Base-by-base conservation (phyloP, 2,797 vertebrate species). In the Mormyrops attenuatus region DNA sequence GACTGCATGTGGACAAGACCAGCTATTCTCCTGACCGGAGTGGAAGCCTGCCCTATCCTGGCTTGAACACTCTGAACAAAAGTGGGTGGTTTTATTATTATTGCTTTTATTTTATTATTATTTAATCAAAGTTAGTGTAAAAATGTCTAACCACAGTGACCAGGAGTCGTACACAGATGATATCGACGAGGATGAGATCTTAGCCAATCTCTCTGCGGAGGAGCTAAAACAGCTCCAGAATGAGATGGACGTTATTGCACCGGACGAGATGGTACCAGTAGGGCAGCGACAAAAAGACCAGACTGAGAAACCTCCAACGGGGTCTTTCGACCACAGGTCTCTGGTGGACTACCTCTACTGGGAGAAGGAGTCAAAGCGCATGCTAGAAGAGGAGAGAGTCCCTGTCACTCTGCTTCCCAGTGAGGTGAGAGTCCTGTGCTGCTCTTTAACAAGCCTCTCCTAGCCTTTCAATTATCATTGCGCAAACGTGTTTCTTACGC, bases 261-360 rank as follows among this genome's bases (percentile, higher is more conserved):
- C 98, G 0, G 99, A 99, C 89, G 98, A 98, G 15, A 91, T 91
- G 55, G 96, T 99, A 20, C 99, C 99, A 0, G 97, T 96, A 1
- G 98, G 98, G 17, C 98, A 99, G 96, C 97, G 99, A 93, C 98
- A 99, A 93, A 97, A 92, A 90, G 97, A 99, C 93, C 99, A 99
- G 94, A 99, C 99, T 0, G 97, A 98, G 89, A 99, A 98, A 93
- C 26, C 96, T 0, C 98, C 98, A 0, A 99, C 98, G 0, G 98
- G 98, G 60, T 95, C 95, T 41, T 99, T 99, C 0, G 97, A 99
- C 93, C 99, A 99, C 94, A 95, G 97, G 89, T 98, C 97, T 2
- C 96, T 99, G 60, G 97, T 99, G 49, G 98, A 97, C 89, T 99
- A 99, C 91, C 94, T 99, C 93, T 98, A 98, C 93, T 98, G 97